Evolutionary conservation across 2,888 invertebrate species (phyloP).

Genomic region (Limnephilus lunatus): DNA sequence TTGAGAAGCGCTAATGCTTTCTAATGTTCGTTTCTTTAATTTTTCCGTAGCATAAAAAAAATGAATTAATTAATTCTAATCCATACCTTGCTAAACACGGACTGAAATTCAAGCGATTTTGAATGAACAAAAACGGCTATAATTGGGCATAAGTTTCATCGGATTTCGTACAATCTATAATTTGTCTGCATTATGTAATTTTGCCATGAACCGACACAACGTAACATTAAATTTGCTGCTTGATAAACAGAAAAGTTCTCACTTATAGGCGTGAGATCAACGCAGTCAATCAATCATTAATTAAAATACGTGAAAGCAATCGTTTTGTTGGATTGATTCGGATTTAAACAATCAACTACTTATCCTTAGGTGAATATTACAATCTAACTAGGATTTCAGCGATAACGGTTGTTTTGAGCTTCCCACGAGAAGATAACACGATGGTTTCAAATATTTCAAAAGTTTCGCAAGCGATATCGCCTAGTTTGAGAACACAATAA

Average conservation of each 20-base stretch:
- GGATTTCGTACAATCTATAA: neutral
- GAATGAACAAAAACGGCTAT: neutral
- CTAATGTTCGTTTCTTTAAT: neutral
- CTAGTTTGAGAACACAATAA: slow-evolving; percentile 34
- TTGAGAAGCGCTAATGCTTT: neutral
- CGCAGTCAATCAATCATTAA: neutral
- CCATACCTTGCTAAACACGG: neutral
- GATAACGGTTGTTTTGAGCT: neutral
- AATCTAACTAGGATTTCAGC: neutral
- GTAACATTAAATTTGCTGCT: neutral
- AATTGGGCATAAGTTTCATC: neutral
- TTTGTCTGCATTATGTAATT: neutral
- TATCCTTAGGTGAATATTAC: neutral
- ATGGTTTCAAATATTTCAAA: neutral
- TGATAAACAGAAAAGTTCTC: neutral
- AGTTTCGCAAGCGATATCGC: slow-evolving; percentile 38
- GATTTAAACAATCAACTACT: neutral
- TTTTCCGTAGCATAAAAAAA: neutral
- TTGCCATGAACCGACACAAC: neutral
- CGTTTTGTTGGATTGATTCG: neutral
- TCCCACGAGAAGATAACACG: slow-evolving; percentile 31
- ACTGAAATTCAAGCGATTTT: neutral
- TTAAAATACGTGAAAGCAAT: neutral
- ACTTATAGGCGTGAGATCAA: neutral
- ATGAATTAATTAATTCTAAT: neutral